phyloP scores from a whole-genome alignment of 2,113 vertebrate species.

The Apodemus speciosus region DNA sequence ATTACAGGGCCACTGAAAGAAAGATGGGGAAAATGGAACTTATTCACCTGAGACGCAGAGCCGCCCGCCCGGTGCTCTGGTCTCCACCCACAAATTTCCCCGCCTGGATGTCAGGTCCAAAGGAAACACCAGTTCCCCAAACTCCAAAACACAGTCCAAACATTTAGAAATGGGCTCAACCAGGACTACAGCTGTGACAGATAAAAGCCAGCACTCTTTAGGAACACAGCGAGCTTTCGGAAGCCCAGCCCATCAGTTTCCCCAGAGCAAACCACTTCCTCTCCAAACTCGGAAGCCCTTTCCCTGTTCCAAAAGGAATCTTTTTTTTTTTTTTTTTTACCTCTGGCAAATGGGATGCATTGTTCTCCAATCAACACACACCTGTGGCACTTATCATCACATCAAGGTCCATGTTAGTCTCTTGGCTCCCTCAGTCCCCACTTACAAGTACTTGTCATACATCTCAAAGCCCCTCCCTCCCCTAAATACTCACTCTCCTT shows the following conservation, averaged over 20 bases:
- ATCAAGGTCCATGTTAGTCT: neutral
- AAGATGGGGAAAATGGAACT: neutral
- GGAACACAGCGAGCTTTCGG: conserved; percentile 6
- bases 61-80: neutral
- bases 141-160: neutral
- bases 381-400: neutral
- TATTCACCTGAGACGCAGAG: neutral
- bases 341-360: neutral
- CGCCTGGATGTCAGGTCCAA: neutral
- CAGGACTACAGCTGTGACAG: neutral
- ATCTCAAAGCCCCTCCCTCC: neutral
- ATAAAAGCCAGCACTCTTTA: neutral
- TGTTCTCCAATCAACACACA: neutral
- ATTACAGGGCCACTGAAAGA: neutral
- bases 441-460: neutral
- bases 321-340: neutral
- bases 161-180: neutral
- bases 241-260: conserved; percentile 19
- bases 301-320: neutral
- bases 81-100: neutral
- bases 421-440: neutral
- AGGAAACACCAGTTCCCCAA: neutral
- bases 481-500: neutral
- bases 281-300: neutral
- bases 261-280: conserved; percentile 62